These are phyloP conservation scores for Eulemur mongoz DNA, from an alignment of 2,797 vertebrate species.

Conservation along the genomic window DNA sequence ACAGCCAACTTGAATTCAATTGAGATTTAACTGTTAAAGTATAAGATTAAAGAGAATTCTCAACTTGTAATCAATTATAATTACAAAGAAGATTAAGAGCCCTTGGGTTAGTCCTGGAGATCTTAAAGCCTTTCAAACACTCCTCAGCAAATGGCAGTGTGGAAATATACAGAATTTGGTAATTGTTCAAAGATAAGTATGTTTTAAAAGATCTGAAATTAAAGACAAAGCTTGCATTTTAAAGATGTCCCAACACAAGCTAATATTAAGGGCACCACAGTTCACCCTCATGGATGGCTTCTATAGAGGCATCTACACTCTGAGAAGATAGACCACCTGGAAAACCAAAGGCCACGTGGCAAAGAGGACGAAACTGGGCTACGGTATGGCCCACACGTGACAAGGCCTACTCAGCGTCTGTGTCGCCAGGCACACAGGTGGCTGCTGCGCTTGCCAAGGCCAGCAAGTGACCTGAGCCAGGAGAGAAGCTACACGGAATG, in stretches of 20 bases:
- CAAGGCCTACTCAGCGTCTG: not conserved
- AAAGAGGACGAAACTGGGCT: not conserved
- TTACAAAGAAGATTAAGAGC: not conserved
- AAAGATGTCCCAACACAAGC: not conserved
- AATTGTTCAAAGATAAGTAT: not conserved
- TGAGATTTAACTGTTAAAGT: not conserved
- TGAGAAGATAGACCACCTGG: not conserved
- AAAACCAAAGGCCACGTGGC: not conserved
- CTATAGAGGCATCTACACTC: not conserved
- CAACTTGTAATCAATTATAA: not conserved
- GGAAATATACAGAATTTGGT: not conserved
- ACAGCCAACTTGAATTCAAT: not conserved
- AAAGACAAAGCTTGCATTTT: not conserved
- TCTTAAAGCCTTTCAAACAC: not conserved
- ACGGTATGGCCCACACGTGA: rapidly evolving
- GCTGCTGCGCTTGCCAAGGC: not conserved
- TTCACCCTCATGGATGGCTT: not conserved
- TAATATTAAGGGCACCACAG: not conserved
- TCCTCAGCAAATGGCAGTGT: not conserved
- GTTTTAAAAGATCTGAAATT: not conserved
- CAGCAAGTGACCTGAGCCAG: conserved; percentile 85
- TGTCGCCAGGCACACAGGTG: rapidly evolving
- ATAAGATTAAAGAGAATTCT: not conserved
- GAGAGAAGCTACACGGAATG: conserved; percentile 80
- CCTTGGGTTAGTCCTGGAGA: not conserved